These are phyloP conservation scores for Picus viridis DNA, from an alignment of 2,797 vertebrate species.

Conservation along the genomic window DNA sequence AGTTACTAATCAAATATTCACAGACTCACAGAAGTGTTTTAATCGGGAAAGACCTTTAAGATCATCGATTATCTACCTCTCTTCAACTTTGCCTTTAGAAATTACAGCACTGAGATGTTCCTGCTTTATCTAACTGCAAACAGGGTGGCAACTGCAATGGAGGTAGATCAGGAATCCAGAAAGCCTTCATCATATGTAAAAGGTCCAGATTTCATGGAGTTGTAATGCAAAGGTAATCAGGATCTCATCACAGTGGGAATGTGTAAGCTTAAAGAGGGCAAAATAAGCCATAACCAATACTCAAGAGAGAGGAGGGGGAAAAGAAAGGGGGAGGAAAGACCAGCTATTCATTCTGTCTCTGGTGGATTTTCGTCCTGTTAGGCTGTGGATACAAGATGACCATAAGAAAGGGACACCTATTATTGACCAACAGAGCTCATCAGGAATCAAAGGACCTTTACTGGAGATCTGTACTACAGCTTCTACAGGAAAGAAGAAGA, in stretches of 20 bases:
- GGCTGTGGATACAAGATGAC: neutral
- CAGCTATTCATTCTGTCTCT: neutral
- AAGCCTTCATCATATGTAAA: neutral
- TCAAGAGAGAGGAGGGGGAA: neutral
- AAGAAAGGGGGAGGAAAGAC: neutral
- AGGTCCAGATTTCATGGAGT: neutral
- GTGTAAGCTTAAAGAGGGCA: neutral
- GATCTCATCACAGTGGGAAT: neutral
- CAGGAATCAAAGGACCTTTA: neutral
- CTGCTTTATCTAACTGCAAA: neutral
- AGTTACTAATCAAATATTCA: neutral
- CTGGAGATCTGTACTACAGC: neutral
- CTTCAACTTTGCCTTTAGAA: neutral
- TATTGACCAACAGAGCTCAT: neutral
- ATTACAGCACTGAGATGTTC: neutral
- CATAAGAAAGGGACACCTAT: neutral
- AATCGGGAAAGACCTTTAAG: too few species aligned
- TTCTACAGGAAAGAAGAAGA: neutral
- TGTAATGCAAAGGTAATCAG: neutral
- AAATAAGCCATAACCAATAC: neutral
- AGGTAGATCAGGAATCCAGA: neutral
- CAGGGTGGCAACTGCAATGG: neutral
- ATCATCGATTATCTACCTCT: too few species aligned
- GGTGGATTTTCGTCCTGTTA: neutral
- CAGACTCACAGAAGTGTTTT: too few species aligned